Base-by-base conservation (phyloP, 1,140 invertebrate species). In the Drosophila neocordata region DNA sequence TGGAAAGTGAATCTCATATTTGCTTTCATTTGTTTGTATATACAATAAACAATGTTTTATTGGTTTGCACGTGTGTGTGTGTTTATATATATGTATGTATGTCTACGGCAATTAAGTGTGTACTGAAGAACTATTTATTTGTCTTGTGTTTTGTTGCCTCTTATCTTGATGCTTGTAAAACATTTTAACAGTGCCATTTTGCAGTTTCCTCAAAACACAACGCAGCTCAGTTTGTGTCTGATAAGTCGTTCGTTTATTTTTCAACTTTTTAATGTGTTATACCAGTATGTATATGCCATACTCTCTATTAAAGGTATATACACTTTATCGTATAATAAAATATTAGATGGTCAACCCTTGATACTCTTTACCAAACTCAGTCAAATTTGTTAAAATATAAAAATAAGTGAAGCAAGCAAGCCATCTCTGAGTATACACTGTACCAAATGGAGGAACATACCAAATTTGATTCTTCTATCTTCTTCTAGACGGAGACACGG, bases 1-100 rank as follows among this genome's bases (percentile, higher is more conserved):
- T 74, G 57, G 72, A 75, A 75, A 74, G 72, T 74, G 71, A 74
- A 75, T 58, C 72, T 61, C 9, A 24, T 20, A 18, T 34, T 18
- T 35, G 53, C 31, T 15, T 35, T 34, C 13, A 13, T 34, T 35
- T 34, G 2, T n/a, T n/a, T 27, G 13, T 18, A 34, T 56, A 34
- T 56, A 22, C 3, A 24, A 27, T 27, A 34, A 7, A 35, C 3
- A 20, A 20, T 20, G 15, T 48, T 48, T 48, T 48, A 48, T 48
- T 20, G 7, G 41, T 48, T 8, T 20, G 15, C 18, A 11, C 1
- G 15, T 31, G 27, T 31, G 27, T 31, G 4, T 31, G 15, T 12
- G 9, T n/a, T n/a, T n/a, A n/a, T n/a, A n/a, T n/a, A n/a, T n/a
- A n/a, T n/a, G n/a, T n/a, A n/a, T n/a, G n/a, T n/a, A n/a, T n/a